A percentile compares a stretch with the other conserved stretches of the same genome.
These are phyloP conservation scores for Leptopilina syphax DNA, from an alignment of 2,888 invertebrate genomes.

Conservation along the genomic window DNA sequence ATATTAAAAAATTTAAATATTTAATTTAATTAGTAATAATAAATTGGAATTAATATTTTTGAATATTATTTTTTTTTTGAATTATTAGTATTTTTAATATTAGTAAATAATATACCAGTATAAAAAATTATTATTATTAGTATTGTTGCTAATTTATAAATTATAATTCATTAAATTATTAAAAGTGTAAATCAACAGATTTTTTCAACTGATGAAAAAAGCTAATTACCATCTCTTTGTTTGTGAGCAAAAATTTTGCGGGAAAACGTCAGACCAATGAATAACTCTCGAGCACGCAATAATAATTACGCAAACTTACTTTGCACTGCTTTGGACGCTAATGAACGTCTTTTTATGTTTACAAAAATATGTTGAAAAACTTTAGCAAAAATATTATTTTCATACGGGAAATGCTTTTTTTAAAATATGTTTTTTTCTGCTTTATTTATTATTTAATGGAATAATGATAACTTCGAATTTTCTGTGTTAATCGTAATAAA, in stretches of 20 bases:
- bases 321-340: conserved; percentile 32
- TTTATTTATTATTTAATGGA: too few relatives aligned
- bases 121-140: too few relatives aligned
- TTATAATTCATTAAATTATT: neutral
- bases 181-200: conserved; percentile 1
- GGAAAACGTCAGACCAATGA: conserved; percentile 16
- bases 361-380: neutral
- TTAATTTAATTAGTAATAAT: too few relatives aligned
- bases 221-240: conserved; percentile 27
- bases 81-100: too few relatives aligned
- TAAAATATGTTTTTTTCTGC: too few relatives aligned
- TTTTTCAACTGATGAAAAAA: neutral
- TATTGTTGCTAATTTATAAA: neutral
- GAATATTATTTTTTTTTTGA: too few relatives aligned
- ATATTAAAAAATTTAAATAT: too few relatives aligned
- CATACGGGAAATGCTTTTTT: too few relatives aligned
- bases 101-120: too few relatives aligned
- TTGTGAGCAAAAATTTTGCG: conserved; percentile 39
- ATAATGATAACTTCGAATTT: too few relatives aligned
- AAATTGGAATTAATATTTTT: too few relatives aligned
- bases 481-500: too few relatives aligned
- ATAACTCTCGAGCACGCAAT: conserved; percentile 39
- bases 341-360: conserved; percentile 13
- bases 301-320: conserved; percentile 40
- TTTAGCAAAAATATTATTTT: neutral